These are phyloP conservation scores for Drosophila helvetica DNA, from an alignment of 2,888 invertebrate genomes.

Conservation along the genomic window DNA sequence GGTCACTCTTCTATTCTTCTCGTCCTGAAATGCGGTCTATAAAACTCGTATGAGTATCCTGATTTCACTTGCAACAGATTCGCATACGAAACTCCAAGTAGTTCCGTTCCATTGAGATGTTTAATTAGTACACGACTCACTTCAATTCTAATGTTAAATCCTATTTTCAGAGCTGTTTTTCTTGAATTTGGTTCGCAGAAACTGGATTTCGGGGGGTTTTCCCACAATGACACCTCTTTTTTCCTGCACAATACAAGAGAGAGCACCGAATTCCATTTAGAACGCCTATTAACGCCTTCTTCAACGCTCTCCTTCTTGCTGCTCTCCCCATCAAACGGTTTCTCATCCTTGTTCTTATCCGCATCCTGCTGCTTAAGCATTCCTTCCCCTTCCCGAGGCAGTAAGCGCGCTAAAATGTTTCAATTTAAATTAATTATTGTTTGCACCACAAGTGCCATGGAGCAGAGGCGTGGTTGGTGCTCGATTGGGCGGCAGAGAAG, in stretches of 20 bases:
- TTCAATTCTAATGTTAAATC: background rate
- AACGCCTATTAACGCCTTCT: background rate
- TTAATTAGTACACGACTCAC: background rate
- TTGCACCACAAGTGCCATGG: conserved; percentile 81
- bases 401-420: conserved; percentile 73
- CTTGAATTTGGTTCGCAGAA: too few relatives aligned
- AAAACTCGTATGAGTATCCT: background rate
- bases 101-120: background rate
- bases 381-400: conserved; percentile 2
- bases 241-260: background rate
- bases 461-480: conserved; percentile 28
- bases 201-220: background rate
- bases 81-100: background rate
- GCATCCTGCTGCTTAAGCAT: background rate
- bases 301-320: background rate
- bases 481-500: background rate
- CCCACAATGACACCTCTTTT: background rate
- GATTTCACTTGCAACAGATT: background rate
- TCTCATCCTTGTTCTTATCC: background rate
- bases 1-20: too few relatives aligned
- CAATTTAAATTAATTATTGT: conserved; percentile 83
- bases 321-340: background rate
- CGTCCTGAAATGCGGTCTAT: background rate
- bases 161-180: background rate
- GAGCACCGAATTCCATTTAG: background rate